A percentile compares a stretch with the other conserved stretches of the same genome.
These are phyloP conservation scores for Kradibia gibbosae DNA, from an alignment of 1,140 invertebrate genomes.

Conservation along the genomic window DNA sequence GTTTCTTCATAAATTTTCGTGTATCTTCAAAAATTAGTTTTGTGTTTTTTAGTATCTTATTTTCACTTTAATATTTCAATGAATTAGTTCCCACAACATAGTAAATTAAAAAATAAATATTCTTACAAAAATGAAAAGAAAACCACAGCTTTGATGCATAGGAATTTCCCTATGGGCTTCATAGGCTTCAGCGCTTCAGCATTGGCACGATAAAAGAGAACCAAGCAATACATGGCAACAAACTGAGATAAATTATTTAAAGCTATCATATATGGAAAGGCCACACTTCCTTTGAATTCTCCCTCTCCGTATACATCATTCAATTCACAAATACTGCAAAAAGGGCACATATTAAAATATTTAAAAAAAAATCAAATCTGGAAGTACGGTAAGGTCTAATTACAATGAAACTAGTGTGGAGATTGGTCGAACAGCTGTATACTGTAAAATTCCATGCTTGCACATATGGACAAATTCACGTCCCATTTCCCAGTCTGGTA, in stretches of 20 bases:
- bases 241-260: conserved; percentile 97
- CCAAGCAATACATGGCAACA: conserved; percentile 96
- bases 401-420: conserved; percentile 92
- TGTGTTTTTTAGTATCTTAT: no score
- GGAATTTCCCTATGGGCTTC: conserved; percentile 94
- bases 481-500: conserved; percentile 91
- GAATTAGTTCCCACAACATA: no score
- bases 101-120: neutral
- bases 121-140: conserved; percentile 99
- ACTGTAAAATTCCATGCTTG: conserved; percentile 96
- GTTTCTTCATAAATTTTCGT: no score
- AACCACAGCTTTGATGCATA: conserved; percentile 98
- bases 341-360: no score
- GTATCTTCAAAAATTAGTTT: no score
- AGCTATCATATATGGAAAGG: conserved; percentile 92
- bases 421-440: conserved; percentile 90
- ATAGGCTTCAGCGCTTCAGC: conserved; percentile 89
- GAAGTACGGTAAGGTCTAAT: conserved; percentile 62
- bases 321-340: conserved; percentile 88
- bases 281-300: conserved; percentile 86
- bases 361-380: conserved; percentile 55
- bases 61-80: conserved; percentile 14
- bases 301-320: conserved; percentile 91
- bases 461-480: conserved; percentile 93
- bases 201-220: conserved; percentile 94